Evolutionary conservation across 2,888 invertebrate species (phyloP).

Genomic region (Physocephala rufipes): DNA sequence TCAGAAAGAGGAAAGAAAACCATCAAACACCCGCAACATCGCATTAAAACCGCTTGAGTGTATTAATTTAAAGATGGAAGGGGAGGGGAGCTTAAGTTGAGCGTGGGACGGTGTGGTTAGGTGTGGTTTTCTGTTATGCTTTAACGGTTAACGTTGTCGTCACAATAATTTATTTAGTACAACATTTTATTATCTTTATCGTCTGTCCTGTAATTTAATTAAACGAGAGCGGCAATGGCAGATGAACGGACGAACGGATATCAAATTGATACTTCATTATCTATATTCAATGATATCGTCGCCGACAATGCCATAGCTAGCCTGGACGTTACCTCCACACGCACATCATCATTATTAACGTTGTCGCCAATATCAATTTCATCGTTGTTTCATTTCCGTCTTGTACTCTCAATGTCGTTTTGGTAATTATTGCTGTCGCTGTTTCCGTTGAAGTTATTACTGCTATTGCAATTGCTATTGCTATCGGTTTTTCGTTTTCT

Average conservation of each 20-base stretch:
- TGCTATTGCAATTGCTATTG: neutral
- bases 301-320: neutral
- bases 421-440: neutral
- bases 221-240: conserved; percentile 56
- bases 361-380: too few relatives aligned
- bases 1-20: too few relatives aligned
- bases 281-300: neutral
- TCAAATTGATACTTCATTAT: neutral
- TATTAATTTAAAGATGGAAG: neutral
- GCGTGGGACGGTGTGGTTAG: neutral
- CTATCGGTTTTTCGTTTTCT: too few relatives aligned
- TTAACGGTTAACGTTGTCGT: neutral
- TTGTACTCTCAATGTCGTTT: neutral
- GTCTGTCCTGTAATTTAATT: conserved; percentile 57
- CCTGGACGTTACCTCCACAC: neutral
- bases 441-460: neutral
- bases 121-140: too few relatives aligned
- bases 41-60: neutral
- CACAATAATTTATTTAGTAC: conserved; percentile 34
- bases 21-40: neutral
- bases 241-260: too few relatives aligned
- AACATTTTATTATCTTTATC: conserved; percentile 34
- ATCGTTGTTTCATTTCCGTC: neutral
- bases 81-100: neutral
- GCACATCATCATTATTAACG: too few relatives aligned